Conservation (phyloP, 2,888 invertebrate species). For the Gari tellinella region DNA sequence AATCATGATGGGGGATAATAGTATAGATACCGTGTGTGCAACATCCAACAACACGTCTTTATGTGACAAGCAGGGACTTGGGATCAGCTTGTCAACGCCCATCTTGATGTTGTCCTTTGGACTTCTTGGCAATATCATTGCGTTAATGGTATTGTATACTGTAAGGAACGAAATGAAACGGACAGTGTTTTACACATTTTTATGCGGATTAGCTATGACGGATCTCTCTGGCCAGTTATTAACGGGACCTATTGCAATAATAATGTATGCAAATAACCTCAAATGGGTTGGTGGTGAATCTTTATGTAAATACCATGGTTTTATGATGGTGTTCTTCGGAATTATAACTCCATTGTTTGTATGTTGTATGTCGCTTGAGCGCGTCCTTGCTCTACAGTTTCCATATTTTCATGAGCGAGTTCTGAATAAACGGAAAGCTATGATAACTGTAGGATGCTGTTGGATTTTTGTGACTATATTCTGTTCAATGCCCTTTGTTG, state of each 20-base stretch:
- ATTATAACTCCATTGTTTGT: constrained; percentile 82
- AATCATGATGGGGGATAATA: constrained; percentile 42
- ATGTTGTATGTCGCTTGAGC: constrained; percentile 83
- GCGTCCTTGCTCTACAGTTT: constrained; percentile 80
- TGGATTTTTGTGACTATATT: constrained; percentile 76
- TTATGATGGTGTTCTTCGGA: constrained; percentile 82
- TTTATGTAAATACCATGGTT: constrained; percentile 83
- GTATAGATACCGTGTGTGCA: constrained; percentile 56
- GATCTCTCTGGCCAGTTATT: constrained; percentile 83
- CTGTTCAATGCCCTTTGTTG: constrained; percentile 80
- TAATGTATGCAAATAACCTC: constrained; percentile 78
- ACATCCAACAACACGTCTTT: constrained; percentile 37
- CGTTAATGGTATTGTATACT: constrained; percentile 80
- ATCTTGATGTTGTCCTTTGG: constrained; percentile 73
- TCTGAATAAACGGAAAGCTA: constrained; percentile 75
- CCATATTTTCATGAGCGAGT: constrained; percentile 80
- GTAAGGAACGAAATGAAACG: constrained; percentile 74
- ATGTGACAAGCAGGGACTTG: constrained; percentile 63
- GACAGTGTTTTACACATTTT: constrained; percentile 81
- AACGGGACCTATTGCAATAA: constrained; percentile 78
- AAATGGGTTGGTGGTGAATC: constrained; percentile 80
- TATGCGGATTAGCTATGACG: constrained; percentile 82
- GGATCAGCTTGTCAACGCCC: constrained; percentile 73
- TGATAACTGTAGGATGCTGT: constrained; percentile 63
- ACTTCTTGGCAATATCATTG: constrained; percentile 82